Conservation (phyloP, 2,888 invertebrate genomes). For the Zootermopsis nevadensis region DNA sequence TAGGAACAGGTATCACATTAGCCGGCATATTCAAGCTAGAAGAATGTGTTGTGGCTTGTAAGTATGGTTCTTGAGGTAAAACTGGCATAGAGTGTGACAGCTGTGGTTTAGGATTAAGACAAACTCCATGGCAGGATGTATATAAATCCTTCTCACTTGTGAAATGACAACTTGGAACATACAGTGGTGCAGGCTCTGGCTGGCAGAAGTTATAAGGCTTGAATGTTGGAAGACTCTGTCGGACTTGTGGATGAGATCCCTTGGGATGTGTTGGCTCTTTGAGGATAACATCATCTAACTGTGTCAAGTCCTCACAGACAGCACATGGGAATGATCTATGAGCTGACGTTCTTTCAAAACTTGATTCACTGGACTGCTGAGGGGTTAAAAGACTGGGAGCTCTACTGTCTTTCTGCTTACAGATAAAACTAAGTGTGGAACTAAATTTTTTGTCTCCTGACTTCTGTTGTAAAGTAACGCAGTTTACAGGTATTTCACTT, state of each 20-base stretch:
- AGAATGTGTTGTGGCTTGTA: constrained; percentile 65
- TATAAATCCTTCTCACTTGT: constrained; percentile 43
- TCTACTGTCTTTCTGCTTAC: constrained; percentile 42
- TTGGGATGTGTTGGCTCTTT: neutral
- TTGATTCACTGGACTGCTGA: constrained; percentile 53
- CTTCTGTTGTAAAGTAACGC: neutral
- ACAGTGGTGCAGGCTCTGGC: constrained; percentile 45
- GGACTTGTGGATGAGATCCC: neutral
- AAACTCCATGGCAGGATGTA: constrained; percentile 47
- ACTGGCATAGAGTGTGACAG: constrained; percentile 48
- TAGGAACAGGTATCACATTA: constrained; percentile 65
- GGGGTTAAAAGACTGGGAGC: constrained; percentile 61
- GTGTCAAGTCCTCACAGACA: constrained; percentile 51
- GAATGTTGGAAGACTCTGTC: constrained; percentile 44
- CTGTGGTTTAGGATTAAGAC: constrained; percentile 38
- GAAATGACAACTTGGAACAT: constrained; percentile 42
- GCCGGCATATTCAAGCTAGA: constrained; percentile 69
- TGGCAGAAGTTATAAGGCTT: constrained; percentile 1
- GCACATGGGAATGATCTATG: constrained; percentile 49
- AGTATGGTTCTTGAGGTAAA: constrained; percentile 45
- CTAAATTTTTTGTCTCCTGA: neutral
- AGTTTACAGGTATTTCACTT: neutral
- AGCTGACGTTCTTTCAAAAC: constrained; percentile 52
- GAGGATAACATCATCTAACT: constrained; percentile 34
- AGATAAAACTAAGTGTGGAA: neutral